Percentiles rank a stretch among this genome's conserved stretches.
phyloP scores from a whole-genome alignment of 1,140 invertebrate species.

The Meteorus sp. region DNA sequence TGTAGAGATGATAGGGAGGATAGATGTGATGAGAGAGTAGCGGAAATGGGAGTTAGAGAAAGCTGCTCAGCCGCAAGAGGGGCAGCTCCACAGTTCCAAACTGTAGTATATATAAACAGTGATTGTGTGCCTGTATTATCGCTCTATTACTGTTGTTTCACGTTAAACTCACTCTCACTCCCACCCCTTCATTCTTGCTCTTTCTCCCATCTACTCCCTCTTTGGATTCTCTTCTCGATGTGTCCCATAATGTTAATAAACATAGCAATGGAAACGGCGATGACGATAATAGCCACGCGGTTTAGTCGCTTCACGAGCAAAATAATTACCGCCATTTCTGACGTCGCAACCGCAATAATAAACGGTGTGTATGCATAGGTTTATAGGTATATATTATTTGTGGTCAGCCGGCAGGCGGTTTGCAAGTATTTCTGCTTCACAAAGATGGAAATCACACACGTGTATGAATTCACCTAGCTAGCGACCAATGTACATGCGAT shows the following conservation, averaged over 20 bases:
- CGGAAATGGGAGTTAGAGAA: too few relatives aligned
- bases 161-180: not conserved
- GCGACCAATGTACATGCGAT: too few relatives aligned
- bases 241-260: constrained; percentile 22
- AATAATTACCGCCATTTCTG: constrained; percentile 22
- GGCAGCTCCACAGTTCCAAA: too few relatives aligned
- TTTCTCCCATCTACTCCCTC: not conserved
- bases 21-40: not conserved
- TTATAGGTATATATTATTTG: constrained; percentile 51
- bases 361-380: too few relatives aligned
- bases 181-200: not conserved
- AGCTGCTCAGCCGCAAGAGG: too few relatives aligned
- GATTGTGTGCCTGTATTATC: constrained; percentile 7
- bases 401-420: constrained; percentile 40
- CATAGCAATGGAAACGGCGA: constrained; percentile 20
- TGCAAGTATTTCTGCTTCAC: not conserved
- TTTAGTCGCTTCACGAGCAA: constrained; percentile 20
- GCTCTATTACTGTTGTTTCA: constrained; percentile 17
- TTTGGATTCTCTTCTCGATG: not conserved
- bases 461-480: not conserved
- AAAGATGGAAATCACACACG: not conserved
- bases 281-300: constrained; percentile 21
- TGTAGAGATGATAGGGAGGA: too few relatives aligned
- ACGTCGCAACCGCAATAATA: constrained; percentile 47
- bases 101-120: not conserved